Percentiles rank a stretch among this genome's conserved stretches.
These are phyloP conservation scores for Dendronephthya gigantea DNA, from an alignment of 64 coral and sea anemone species.

Conservation along the genomic window DNA sequence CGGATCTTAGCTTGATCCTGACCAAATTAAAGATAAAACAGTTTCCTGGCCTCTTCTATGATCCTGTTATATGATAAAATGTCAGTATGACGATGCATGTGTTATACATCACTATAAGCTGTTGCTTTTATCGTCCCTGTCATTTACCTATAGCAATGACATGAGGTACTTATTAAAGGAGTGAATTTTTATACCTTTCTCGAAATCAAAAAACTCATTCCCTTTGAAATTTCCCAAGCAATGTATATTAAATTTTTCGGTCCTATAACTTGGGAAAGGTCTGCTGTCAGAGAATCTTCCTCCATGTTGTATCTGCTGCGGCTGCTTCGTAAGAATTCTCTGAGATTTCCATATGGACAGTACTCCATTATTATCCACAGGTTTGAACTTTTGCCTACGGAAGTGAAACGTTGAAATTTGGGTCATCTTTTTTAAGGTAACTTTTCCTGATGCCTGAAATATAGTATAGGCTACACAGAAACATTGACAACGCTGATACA, in stretches of 20 bases:
- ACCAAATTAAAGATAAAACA: too few relatives aligned
- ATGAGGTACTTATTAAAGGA: too few relatives aligned
- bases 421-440: neutral
- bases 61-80: too few relatives aligned
- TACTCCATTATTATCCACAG: constrained; percentile 14
- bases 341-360: constrained; percentile 2
- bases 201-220: neutral
- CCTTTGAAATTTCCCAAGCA: constrained; percentile 4
- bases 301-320: neutral
- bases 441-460: neutral
- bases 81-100: too few relatives aligned
- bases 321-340: neutral
- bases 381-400: constrained; percentile 7
- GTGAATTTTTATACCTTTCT: neutral
- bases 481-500: too few relatives aligned
- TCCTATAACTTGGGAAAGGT: neutral
- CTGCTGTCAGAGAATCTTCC: neutral
- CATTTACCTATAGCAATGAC: too few relatives aligned
- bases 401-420: neutral
- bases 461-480: neutral
- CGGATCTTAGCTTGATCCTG: too few relatives aligned
- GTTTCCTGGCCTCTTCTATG: too few relatives aligned
- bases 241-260: neutral
- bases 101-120: too few relatives aligned
- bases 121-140: too few relatives aligned